Evolutionary conservation across 2,797 vertebrate genomes (phyloP).

Genomic region (Paramormyrops hopkinsi): DNA sequence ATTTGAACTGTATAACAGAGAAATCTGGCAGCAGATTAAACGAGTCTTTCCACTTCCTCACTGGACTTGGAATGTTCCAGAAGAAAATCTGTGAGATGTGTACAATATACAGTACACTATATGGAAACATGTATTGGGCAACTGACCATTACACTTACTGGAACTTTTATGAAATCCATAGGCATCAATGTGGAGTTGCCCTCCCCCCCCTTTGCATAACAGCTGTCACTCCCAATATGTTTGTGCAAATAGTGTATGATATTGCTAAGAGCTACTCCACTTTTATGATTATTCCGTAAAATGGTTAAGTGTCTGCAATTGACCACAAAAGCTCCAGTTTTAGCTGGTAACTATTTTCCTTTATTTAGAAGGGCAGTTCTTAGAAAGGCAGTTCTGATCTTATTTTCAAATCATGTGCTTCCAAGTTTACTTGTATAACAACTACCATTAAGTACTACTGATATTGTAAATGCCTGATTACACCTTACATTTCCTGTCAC

Average conservation of each 20-base stretch:
- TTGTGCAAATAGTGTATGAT: not conserved
- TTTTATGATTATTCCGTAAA: not conserved
- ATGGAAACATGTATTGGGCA: not conserved
- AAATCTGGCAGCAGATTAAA: not conserved
- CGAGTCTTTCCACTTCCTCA: not conserved
- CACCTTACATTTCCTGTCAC: not conserved
- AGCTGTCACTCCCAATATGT: not conserved
- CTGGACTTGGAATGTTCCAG: not conserved
- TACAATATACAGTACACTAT: not conserved
- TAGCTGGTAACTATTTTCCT: not conserved
- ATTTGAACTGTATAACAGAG: not conserved
- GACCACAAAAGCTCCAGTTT: not conserved
- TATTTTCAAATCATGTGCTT: not conserved
- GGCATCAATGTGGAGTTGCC: not conserved
- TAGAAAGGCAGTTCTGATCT: not conserved
- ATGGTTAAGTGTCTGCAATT: not conserved
- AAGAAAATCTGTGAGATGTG: not conserved
- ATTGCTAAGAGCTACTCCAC: not conserved
- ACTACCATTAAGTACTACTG: not conserved
- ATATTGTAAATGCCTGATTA: not conserved
- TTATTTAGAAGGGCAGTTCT: not conserved
- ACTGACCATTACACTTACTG: not conserved
- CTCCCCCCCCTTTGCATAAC: not conserved
- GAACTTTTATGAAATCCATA: not conserved
- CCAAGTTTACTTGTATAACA: not conserved